Evolutionary conservation across 2,113 vertebrate genomes (phyloP), one percentile per base, ranked within the genome.

Genomic region (Myotis davidii): DNA sequence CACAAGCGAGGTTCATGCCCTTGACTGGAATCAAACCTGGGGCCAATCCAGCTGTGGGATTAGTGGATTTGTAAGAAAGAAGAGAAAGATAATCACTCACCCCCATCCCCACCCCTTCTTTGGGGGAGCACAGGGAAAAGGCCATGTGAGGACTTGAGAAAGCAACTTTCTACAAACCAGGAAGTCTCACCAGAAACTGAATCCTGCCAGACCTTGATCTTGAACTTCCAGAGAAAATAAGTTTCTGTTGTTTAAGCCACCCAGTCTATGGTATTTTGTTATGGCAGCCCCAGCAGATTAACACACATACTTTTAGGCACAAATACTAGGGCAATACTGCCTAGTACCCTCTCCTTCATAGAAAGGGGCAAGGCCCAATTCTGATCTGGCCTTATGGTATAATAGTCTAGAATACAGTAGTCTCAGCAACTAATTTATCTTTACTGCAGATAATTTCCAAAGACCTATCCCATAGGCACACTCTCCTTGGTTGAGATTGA

Each of bases 351-450:
- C 73, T 21, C 67, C 34, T 56, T 90, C n/a, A 76, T 0, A 96
- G 56, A 64, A 88, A 88, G 59, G 6, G 50, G 45, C 5, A 76
- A 72, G 25, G 65, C 18, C 25, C 39, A 87, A 69, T 81, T 67
- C 50, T 32, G 78, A 9, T 50, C 27, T 34, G 29, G 34, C 9
- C 23, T 59, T 20, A 54, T 10, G 17, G 23, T 25, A 73, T n/a
- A 72, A 91, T 1, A 84, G 39, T 39, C 69, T 59, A 83, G 56
- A 54, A 88, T 32, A 20, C 5, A 76, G 37, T 17, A 70, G 65
- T 64, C 42, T 88, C 25, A 74, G 72, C 39, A 90, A 95, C 64
- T 54, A 82, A 85, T 52, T 79, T 78, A 76, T 74, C 29, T 95
- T 90, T 81, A 42, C 1, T 74, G 10, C 13, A 81, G 29, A 76